phyloP scores from a whole-genome alignment of 2,113 vertebrate genomes.

The Tupaia chinensis region DNA sequence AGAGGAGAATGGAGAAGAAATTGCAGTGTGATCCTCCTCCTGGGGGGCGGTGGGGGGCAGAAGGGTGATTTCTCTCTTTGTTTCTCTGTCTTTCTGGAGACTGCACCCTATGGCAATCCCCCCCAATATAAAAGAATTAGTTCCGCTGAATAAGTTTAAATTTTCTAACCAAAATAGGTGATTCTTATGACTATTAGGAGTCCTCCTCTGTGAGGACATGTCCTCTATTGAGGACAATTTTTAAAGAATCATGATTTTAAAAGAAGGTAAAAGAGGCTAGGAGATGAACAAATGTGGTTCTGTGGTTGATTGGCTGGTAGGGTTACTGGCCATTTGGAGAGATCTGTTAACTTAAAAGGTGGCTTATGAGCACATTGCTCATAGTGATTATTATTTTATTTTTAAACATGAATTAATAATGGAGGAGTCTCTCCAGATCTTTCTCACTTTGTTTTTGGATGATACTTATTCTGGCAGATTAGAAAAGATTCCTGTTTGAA shows the following conservation, averaged over 20 bases:
- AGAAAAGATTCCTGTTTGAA: not conserved
- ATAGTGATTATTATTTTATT: not conserved
- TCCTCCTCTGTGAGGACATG: not conserved
- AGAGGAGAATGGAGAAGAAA: too few species aligned
- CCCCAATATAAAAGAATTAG: not conserved
- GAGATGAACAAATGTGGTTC: not conserved
- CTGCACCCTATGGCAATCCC: too few species aligned
- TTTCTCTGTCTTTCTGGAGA: too few species aligned
- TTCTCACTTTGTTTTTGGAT: not conserved
- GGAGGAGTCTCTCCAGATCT: not conserved
- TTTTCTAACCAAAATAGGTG: not conserved
- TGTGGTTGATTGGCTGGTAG: not conserved
- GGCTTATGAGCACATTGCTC: not conserved
- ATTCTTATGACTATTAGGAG: not conserved
- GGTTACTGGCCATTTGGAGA: not conserved
- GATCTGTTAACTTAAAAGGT: constrained; percentile 29
- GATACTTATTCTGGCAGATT: not conserved
- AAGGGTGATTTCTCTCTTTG: too few species aligned
- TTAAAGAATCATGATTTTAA: not conserved
- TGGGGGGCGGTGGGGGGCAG: too few species aligned
- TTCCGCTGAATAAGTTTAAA: not conserved
- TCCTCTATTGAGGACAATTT: not conserved
- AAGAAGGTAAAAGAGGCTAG: not conserved
- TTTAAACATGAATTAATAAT: constrained; percentile 12
- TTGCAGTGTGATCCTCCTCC: too few species aligned